phyloP scores from a whole-genome alignment of 2,888 invertebrate genomes.

The Tipula vernalis region DNA sequence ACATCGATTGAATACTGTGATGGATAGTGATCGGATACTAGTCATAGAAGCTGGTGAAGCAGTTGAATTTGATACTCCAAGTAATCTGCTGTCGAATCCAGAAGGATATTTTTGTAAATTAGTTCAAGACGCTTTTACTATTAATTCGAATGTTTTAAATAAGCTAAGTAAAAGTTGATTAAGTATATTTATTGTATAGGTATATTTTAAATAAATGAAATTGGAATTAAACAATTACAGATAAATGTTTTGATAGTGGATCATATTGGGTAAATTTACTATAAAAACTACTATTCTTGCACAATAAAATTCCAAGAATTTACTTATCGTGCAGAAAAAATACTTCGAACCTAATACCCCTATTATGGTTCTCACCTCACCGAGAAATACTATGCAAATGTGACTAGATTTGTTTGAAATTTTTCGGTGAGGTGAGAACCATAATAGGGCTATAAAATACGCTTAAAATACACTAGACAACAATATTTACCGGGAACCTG shows the following conservation, averaged over 20 bases:
- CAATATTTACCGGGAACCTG: too few species aligned
- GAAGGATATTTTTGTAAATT: slow-evolving; percentile 49
- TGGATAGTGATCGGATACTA: slow-evolving; percentile 75
- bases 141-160: slow-evolving; percentile 41
- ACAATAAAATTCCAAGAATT: too few species aligned
- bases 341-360: too few species aligned
- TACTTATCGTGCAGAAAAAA: too few species aligned
- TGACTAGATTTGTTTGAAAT: too few species aligned
- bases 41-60: slow-evolving; percentile 66
- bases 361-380: too few species aligned
- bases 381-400: too few species aligned
- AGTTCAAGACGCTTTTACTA: slow-evolving; percentile 54
- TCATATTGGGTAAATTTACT: too few species aligned
- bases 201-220: not conserved
- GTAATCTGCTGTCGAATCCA: slow-evolving; percentile 43
- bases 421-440: too few species aligned
- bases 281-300: not conserved
- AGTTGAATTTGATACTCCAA: slow-evolving; percentile 68
- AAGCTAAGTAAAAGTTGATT: not conserved
- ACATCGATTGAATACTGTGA: slow-evolving; percentile 80
- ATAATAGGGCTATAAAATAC: too few species aligned
- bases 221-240: not conserved
- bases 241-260: too few species aligned
- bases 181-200: not conserved
- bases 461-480: too few species aligned